Conservation (phyloP, 2,797 vertebrate species). For the Meda fulgida region DNA sequence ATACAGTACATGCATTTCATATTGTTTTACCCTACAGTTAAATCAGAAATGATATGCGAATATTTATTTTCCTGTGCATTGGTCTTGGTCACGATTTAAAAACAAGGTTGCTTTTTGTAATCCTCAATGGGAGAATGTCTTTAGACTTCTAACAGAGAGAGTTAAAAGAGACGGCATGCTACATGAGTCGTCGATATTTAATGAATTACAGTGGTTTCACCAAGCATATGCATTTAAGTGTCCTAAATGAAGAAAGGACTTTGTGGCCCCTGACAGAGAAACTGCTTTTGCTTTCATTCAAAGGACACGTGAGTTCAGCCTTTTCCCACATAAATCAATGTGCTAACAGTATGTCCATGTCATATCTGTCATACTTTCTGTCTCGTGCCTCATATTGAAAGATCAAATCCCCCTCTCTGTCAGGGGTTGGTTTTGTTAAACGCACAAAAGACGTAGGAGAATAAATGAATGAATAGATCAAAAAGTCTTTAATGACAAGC, state of each 20-base stretch:
- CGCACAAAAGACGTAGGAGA: too few species aligned
- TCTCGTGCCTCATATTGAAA: constrained; percentile 8
- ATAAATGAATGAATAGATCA: too few species aligned
- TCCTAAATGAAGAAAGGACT: constrained; percentile 18
- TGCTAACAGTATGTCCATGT: background rate
- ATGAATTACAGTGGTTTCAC: constrained; percentile 17
- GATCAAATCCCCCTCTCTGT: background rate
- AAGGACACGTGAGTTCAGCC: background rate
- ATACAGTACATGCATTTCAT: background rate
- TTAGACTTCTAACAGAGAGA: background rate
- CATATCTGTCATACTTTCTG: background rate
- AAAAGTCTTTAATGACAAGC: too few species aligned
- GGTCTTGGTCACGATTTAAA: background rate
- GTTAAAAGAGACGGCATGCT: background rate
- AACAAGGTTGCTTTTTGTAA: background rate
- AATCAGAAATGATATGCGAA: background rate
- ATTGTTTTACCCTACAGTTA: background rate
- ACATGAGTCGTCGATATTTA: background rate
- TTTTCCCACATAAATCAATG: constrained; percentile 28
- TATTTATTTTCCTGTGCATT: background rate
- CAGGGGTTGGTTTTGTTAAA: too few species aligned
- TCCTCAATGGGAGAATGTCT: background rate
- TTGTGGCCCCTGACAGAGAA: background rate
- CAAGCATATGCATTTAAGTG: constrained; percentile 1
- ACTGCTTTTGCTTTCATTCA: background rate